Conservation (phyloP, 2,113 vertebrate genomes). For the Phocoena phocoena region DNA sequence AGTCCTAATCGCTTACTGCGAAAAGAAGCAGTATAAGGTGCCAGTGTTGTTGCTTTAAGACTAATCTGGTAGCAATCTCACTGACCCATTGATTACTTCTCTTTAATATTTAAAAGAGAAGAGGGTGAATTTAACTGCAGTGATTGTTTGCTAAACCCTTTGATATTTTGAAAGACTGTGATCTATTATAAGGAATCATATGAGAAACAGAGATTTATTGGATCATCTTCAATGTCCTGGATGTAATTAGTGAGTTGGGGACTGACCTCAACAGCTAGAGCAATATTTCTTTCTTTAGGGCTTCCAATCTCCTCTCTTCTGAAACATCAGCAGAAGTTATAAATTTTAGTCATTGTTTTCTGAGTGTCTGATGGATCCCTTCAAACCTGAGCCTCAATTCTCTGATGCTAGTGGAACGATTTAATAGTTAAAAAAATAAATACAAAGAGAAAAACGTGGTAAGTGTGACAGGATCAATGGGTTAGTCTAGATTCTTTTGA, state of each 20-base stretch:
- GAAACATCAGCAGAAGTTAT: background rate
- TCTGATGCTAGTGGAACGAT: background rate
- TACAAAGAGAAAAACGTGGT: background rate
- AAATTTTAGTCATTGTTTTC: background rate
- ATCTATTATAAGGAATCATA: background rate
- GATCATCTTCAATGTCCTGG: background rate
- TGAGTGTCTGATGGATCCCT: background rate
- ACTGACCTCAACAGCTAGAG: background rate
- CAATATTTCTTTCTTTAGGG: background rate
- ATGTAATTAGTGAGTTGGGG: background rate
- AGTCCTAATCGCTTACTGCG: background rate
- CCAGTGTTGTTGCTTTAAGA: background rate
- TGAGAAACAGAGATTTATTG: background rate
- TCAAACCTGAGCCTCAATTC: background rate
- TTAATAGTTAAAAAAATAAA: constrained; percentile 21
- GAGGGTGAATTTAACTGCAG: background rate
- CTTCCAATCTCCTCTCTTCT: background rate
- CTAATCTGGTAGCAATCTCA: background rate
- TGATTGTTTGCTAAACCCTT: background rate
- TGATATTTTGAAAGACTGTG: background rate
- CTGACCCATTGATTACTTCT: background rate
- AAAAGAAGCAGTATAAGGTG: background rate
- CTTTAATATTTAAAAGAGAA: background rate
- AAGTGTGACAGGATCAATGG: background rate
- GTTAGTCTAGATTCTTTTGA: background rate